phyloP scores from a whole-genome alignment of 2,888 invertebrate genomes.

The Campaea margaritaria region DNA sequence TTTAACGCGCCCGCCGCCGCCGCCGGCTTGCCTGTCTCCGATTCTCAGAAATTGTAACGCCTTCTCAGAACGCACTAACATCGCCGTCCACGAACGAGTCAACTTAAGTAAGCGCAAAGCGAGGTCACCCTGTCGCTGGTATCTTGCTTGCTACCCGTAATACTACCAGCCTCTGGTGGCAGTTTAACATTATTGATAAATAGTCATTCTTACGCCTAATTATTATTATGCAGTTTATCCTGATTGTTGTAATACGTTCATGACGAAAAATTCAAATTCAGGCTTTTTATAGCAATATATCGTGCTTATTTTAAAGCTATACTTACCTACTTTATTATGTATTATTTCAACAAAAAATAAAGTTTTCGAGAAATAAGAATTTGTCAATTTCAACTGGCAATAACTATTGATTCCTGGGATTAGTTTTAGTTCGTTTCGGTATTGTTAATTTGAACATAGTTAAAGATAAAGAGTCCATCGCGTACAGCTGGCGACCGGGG shows the following conservation, averaged over 20 bases:
- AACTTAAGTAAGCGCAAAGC: slow-evolving; percentile 70
- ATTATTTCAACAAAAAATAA: too few relatives aligned
- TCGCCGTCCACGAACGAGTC: slow-evolving; percentile 68
- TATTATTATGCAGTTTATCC: not conserved
- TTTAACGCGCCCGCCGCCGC: slow-evolving; percentile 62
- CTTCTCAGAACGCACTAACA: slow-evolving; percentile 82
- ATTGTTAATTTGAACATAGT: slow-evolving; percentile 1
- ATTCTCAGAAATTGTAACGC: slow-evolving; percentile 84
- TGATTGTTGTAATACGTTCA: not conserved
- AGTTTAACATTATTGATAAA: slow-evolving; percentile 11
- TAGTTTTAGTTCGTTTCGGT: not conserved
- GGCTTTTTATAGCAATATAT: too few relatives aligned
- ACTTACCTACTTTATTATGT: too few relatives aligned
- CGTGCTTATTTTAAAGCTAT: too few relatives aligned
- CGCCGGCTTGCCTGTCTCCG: slow-evolving; percentile 76
- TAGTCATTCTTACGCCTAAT: not conserved
- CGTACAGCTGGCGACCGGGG: slow-evolving; percentile 59
- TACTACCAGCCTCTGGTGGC: not conserved
- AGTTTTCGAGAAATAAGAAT: too few relatives aligned
- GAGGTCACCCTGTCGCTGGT: slow-evolving; percentile 68
- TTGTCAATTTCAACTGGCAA: too few relatives aligned
- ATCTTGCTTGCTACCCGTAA: slow-evolving; percentile 15
- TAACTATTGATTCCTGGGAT: too few relatives aligned
- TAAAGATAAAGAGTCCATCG: slow-evolving; percentile 35
- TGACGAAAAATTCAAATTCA: too few relatives aligned